Evolutionary conservation across 2,797 vertebrate species (phyloP), one percentile per base, ranked within the genome.

Genomic region (Hipposideros larvatus): DNA sequence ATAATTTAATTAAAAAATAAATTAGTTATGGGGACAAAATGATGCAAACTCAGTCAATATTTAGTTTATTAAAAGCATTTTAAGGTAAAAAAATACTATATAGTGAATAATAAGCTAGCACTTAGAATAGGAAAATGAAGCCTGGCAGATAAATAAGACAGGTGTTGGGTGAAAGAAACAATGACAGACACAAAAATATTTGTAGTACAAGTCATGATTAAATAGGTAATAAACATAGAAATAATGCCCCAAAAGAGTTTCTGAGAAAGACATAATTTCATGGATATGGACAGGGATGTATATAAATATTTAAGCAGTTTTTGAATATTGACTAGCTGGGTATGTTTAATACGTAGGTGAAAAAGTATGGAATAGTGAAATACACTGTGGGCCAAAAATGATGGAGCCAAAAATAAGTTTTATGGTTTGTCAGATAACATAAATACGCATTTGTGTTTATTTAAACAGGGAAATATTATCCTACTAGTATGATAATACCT

Each of bases 1-100:
- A 87, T 92, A 77, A 82, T 87, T 95, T 94, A 73, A 63, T 48
- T 78, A 34, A 65, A 90, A 88, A 95, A 59, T 94, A 68, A 80
- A 48, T 61, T 85, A 43, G 28, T 59, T 46, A 68, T 86, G 28
- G 2, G 31, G 10, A 91, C 16, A 80, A 96, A 90, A 75, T 53
- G 4, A 28, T 78, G 19, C 11, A 63, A 82, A 91, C 7, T 16
- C 7, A 63, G 53, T 11, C 5, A 41, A 28, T 48, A 86, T 68
- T 85, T 86, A 91, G 65, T 80, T 78, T 71, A 87, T 57, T 68
- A 26, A 65, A 83, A 95, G 1, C 63, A 66, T 83, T 93, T 95
- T 78, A 75, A 68, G 70, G 13, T n/a, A 66, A 86, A 7, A 68
- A 87, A 96, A 43, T 28, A 73, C 63, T 26, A 3, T 51, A n/a